Evolutionary conservation across 2,888 invertebrate species (phyloP), one percentile per base, ranked within the genome.

Genomic region (Tigriopus californicus): DNA sequence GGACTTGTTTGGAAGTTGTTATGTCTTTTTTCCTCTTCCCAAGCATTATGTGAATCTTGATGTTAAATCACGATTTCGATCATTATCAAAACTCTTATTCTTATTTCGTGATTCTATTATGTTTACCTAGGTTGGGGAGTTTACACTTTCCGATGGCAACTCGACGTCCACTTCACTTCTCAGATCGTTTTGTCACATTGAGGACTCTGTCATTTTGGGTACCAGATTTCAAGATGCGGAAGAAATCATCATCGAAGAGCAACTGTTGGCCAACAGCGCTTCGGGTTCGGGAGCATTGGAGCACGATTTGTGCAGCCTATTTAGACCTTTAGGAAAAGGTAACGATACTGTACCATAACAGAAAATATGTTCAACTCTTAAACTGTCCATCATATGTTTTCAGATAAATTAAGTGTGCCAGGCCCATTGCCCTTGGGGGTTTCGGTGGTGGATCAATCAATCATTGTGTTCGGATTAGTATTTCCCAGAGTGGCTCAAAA

Each of bases 191-290:
- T 90, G 90, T 66, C 86, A 88, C 68, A 82, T 83, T 8, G 86
- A 88, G 67, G 88, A 89, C 71, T 87, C 90, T 0, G 86, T 92
- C 47, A 82, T 97, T 60, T 74, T 95, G 41, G 92, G 92, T 12
- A 89, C 90, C 55, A 92, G 92, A 88, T 78, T 94, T 46, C 89
- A 91, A 70, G 92, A 95, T 69, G 92, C 91, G 0, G 94, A 95
- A 71, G 94, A 97, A 71, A 83, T 89, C 62, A 85, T 85, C 52
- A 90, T 97, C 64, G 97, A 97, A 73, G 94, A 95, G 74, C 94
- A 94, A 92, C 74, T 95, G 51, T 88, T 92, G 72, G 86, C 91
- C 1, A 85, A 91, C 68, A 91, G 91, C 70, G 91, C 92, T 6
- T 86, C 90, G 58, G 94, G 94, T 3, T 92, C 94, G 2, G 91